Evolutionary conservation across 92 coral and sea anemone species (phyloP), one percentile per base, ranked within the genome.

Genomic region (Umimayanthus kanabou): DNA sequence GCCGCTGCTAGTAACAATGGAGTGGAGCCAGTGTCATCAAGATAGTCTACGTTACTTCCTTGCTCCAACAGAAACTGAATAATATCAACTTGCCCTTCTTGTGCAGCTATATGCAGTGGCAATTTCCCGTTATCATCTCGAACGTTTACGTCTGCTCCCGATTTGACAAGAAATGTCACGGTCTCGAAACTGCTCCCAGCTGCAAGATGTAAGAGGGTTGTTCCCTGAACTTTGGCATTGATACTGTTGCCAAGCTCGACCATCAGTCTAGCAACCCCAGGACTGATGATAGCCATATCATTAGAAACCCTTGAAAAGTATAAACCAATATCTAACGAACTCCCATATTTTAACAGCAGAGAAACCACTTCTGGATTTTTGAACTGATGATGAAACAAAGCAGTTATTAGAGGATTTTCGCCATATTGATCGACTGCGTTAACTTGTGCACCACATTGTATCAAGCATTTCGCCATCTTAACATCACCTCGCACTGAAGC

Each of bases 31-130:
- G 5, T 28, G 15, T 0, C 81, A 25, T 77, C 81, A 49, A 42
- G 37, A 50, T 6, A 65, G 39, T 77, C 81, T n/a, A 47, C 64
- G n/a, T 77, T 13, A 49, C 81, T 77, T 77, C 81, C 81, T 77
- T 77, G 33, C 22, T 77, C 81, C 64, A 77, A 77, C 8, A 77
- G 81, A 25, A 77, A 28, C 64, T 47, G 81, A 77, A 77, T 77
- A 14, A 77, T 30, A 7, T 77, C 64, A 6, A 50, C 7, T n/a
- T 25, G 28, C 3, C 64, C 61, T 43, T 23, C 58, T 13, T 50
- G 37, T 25, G 81, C 81, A 47, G 81, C 81, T 4, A 47, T 39
- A 23, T 77, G 81, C 39, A 77, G 49, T n/a, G 81, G 81, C 13
- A 50, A 43, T 23, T 16, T 47, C 29, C 58, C 33, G 4, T 39